These are phyloP conservation scores for Uloborus diversus DNA, from an alignment of 1,140 invertebrate species.

Conservation along the genomic window DNA sequence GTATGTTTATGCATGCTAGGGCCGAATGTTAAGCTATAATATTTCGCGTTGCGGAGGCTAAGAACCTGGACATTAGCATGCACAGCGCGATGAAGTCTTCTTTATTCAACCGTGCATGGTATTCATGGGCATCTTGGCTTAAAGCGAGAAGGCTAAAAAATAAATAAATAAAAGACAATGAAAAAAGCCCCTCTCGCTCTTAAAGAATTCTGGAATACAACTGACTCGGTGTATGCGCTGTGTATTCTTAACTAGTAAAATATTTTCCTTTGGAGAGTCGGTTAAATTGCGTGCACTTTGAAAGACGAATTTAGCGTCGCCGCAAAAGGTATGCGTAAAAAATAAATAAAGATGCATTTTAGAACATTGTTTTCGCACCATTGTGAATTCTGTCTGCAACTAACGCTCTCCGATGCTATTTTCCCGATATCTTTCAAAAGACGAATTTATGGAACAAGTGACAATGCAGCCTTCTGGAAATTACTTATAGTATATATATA, in stretches of 20 bases:
- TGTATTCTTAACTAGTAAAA: constrained; percentile 55
- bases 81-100: constrained; percentile 27
- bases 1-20: constrained; percentile 44
- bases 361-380: constrained; percentile 27
- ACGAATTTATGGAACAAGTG: too few species aligned
- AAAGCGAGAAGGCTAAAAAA: constrained; percentile 31
- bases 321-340: background rate
- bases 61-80: constrained; percentile 41
- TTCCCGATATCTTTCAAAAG: too few species aligned
- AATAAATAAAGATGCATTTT: background rate
- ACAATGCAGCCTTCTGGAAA: too few species aligned
- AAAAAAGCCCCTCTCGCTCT: constrained; percentile 15
- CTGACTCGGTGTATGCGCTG: constrained; percentile 27
- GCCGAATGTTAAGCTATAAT: constrained; percentile 54
- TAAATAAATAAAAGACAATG: constrained; percentile 44
- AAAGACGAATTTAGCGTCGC: background rate
- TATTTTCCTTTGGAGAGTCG: constrained; percentile 51
- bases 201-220: constrained; percentile 36
- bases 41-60: constrained; percentile 45
- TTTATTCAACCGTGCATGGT: constrained; percentile 28
- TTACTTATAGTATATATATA: too few species aligned
- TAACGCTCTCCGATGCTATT: too few species aligned
- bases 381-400: too few species aligned
- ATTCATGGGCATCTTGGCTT: constrained; percentile 44
- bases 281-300: constrained; percentile 47